phyloP scores from a whole-genome alignment of 1,140 invertebrate genomes.

The Bursaphelenchus mucronatus region DNA sequence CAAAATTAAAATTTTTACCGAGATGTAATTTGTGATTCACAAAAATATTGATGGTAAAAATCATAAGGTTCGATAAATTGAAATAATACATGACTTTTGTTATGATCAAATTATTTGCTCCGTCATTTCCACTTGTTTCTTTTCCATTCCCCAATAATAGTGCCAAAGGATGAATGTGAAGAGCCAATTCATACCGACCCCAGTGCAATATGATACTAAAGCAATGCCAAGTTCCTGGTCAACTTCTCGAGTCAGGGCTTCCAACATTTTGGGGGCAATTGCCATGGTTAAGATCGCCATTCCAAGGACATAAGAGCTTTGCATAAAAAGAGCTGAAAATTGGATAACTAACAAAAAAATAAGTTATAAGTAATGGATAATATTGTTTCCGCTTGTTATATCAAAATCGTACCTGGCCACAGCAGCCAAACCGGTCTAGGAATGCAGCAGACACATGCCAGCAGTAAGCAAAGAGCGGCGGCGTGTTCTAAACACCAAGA shows the following conservation, averaged over 20 bases:
- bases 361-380: not conserved
- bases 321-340: conserved; percentile 51
- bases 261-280: conserved; percentile 51
- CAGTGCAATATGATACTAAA: conserved; percentile 41
- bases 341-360: not conserved
- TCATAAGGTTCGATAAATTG: too few species aligned
- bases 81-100: too few species aligned
- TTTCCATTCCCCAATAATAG: conserved; percentile 53
- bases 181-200: conserved; percentile 50
- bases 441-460: conserved; percentile 39
- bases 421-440: conserved; percentile 47
- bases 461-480: conserved; percentile 33
- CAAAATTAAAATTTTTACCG: too few species aligned
- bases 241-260: conserved; percentile 33
- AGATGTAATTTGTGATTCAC: too few species aligned
- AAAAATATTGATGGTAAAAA: too few species aligned
- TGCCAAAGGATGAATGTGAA: conserved; percentile 57
- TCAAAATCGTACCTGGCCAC: conserved; percentile 45
- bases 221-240: conserved; percentile 35
- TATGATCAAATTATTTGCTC: not conserved
- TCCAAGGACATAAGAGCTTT: conserved; percentile 53
- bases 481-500: conserved; percentile 52
- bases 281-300: conserved; percentile 55
- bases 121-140: conserved; percentile 18
- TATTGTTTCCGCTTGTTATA: not conserved